phyloP scores from a whole-genome alignment of 2,888 invertebrate genomes.

The Panorpa germanica region DNA sequence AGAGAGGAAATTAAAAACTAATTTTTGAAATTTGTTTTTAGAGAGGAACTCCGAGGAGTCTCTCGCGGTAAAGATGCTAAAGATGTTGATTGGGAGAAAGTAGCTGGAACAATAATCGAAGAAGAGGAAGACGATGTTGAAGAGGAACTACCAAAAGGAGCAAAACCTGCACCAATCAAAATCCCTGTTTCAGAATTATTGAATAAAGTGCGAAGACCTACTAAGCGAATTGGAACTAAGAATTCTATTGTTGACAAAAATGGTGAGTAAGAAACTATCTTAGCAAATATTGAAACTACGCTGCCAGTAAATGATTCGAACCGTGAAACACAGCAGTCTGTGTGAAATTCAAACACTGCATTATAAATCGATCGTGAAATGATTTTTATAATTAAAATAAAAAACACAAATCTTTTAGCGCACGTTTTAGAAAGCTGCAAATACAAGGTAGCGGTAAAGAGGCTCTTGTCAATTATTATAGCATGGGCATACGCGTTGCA shows the following conservation, averaged over 20 bases:
- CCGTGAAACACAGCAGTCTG: not conserved
- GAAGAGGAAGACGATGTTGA: constrained; percentile 17
- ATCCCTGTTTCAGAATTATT: constrained; percentile 56
- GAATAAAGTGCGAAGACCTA: constrained; percentile 45
- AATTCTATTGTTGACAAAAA: constrained; percentile 33
- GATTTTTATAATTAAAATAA: too few species aligned
- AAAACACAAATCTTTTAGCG: too few species aligned
- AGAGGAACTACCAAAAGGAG: constrained; percentile 19
- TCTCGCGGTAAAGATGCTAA: constrained; percentile 67
- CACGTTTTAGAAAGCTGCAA: too few species aligned
- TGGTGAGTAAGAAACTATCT: constrained; percentile 28
- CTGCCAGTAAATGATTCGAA: not conserved
- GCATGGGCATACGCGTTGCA: too few species aligned
- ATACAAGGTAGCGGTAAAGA: too few species aligned
- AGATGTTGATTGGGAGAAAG: constrained; percentile 69
- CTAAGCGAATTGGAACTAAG: constrained; percentile 33
- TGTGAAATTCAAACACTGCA: not conserved
- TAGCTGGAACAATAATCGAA: constrained; percentile 43
- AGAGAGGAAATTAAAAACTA: not conserved
- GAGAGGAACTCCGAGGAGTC: constrained; percentile 66
- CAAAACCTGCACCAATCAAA: constrained; percentile 58
- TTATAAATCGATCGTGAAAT: too few species aligned
- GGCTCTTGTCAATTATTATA: too few species aligned
- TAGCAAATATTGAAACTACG: constrained; percentile 1
- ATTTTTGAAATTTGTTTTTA: not conserved